Conservation (phyloP, 2,797 vertebrate genomes). For the Sebastes glaucus region DNA sequence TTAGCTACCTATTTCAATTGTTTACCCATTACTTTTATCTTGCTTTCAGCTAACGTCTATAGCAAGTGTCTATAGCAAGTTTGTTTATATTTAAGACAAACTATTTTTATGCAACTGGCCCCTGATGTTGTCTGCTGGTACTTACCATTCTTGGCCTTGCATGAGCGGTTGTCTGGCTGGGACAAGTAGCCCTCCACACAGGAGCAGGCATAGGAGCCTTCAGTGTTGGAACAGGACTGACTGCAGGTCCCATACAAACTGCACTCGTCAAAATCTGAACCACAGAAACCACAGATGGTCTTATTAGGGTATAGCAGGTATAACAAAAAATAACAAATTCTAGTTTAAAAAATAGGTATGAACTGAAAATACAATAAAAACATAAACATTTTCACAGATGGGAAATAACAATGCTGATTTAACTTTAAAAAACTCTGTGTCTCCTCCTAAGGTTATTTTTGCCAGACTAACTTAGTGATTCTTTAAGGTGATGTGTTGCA, state of each 20-base stretch:
- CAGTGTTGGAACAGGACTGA: conserved; percentile 92
- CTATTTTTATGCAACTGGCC: background rate
- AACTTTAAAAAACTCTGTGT: background rate
- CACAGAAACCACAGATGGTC: conserved; percentile 33
- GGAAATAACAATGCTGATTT: background rate
- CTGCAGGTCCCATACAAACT: conserved; percentile 94
- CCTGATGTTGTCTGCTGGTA: background rate
- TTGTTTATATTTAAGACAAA: too few relatives aligned
- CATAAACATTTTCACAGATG: background rate
- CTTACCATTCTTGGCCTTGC: conserved; percentile 97
- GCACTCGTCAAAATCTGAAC: conserved; percentile 94
- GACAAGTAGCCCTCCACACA: conserved; percentile 96
- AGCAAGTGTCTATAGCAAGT: too few relatives aligned
- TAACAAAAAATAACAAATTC: background rate
- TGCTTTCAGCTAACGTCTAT: background rate
- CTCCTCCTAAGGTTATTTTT: background rate
- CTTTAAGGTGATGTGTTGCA: background rate
- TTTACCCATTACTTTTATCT: background rate
- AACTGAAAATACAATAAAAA: background rate
- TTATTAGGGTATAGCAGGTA: background rate
- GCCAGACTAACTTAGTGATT: background rate
- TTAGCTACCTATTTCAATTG: background rate
- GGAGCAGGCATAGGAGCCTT: conserved; percentile 91
- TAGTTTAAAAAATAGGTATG: background rate
- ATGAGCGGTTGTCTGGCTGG: conserved; percentile 96